A percentile compares a stretch with the other conserved stretches of the same genome.
phyloP scores from a whole-genome alignment of 1,140 invertebrate species.

The Drosophila parvula region DNA sequence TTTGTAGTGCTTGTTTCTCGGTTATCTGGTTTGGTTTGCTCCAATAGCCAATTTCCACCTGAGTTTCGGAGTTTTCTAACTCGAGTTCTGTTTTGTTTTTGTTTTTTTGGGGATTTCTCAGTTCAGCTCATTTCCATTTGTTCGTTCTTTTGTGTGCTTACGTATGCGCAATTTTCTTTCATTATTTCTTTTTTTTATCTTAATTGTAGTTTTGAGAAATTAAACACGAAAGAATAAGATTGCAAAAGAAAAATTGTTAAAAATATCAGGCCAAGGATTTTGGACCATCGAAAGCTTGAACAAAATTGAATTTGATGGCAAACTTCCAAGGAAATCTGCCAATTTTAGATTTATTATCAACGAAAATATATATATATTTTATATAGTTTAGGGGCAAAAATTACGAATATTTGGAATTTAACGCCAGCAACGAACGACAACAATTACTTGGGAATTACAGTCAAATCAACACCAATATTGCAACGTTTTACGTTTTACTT shows the following conservation, averaged over 20 bases:
- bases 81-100: slow-evolving; percentile 15
- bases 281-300: slow-evolving; percentile 2
- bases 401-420: slow-evolving; percentile 47
- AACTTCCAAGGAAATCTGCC: slow-evolving; percentile 23
- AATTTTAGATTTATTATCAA: slow-evolving; percentile 20
- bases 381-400: slow-evolving; percentile 18
- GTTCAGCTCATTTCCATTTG: slow-evolving; percentile 42
- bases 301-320: slow-evolving; percentile 7
- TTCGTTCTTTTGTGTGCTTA: slow-evolving; percentile 63
- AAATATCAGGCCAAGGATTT: neutral
- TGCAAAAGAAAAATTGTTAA: neutral
- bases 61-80: neutral
- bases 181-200: slow-evolving; percentile 2
- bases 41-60: slow-evolving; percentile 39
- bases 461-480: slow-evolving; percentile 52
- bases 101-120: neutral
- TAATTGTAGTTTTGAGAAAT: slow-evolving; percentile 26
- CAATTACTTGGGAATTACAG: slow-evolving; percentile 45
- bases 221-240: neutral
- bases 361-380: slow-evolving; percentile 17
- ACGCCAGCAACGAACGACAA: slow-evolving; percentile 60
- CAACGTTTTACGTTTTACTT: slow-evolving; percentile 38
- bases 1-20: slow-evolving; percentile 13
- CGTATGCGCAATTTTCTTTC: slow-evolving; percentile 64
- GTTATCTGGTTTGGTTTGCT: slow-evolving; percentile 39